A percentile compares a stretch with the other conserved stretches of the same genome.
These are phyloP conservation scores for Drosophila histrio DNA, from an alignment of 2,888 invertebrate species.

Conservation along the genomic window DNA sequence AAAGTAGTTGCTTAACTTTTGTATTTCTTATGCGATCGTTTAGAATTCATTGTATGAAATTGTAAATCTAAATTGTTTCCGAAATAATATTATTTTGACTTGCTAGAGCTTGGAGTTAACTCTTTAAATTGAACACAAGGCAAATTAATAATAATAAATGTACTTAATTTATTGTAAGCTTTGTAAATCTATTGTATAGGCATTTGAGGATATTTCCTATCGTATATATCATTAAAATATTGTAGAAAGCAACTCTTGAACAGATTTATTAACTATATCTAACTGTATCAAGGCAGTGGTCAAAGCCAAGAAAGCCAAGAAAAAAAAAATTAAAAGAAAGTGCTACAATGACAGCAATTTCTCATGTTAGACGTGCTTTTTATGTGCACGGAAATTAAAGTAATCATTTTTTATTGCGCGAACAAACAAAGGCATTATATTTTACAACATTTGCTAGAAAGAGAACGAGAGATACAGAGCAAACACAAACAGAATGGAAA, in stretches of 20 bases:
- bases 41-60: no score
- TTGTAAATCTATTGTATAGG: no score
- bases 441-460: slow-evolving; percentile 49
- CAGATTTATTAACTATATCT: neutral
- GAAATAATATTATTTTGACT: no score
- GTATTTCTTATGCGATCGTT: no score
- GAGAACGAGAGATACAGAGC: neutral
- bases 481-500: slow-evolving; percentile 1
- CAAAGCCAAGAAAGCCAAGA: neutral
- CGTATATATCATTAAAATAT: neutral
- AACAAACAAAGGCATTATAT: slow-evolving; percentile 79
- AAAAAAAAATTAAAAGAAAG: slow-evolving; percentile 31
- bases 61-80: no score
- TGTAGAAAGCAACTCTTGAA: neutral
- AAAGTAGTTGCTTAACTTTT: no score
- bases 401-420: slow-evolving; percentile 79
- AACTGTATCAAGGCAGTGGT: neutral
- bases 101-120: no score
- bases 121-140: no score
- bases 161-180: no score
- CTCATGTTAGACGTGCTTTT: slow-evolving; percentile 74
- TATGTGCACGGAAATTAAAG: slow-evolving; percentile 77
- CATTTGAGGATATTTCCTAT: neutral
- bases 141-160: no score
- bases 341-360: slow-evolving; percentile 71